These are phyloP conservation scores for Aphodius granarius DNA, from an alignment of 2,888 invertebrate genomes.

Conservation along the genomic window DNA sequence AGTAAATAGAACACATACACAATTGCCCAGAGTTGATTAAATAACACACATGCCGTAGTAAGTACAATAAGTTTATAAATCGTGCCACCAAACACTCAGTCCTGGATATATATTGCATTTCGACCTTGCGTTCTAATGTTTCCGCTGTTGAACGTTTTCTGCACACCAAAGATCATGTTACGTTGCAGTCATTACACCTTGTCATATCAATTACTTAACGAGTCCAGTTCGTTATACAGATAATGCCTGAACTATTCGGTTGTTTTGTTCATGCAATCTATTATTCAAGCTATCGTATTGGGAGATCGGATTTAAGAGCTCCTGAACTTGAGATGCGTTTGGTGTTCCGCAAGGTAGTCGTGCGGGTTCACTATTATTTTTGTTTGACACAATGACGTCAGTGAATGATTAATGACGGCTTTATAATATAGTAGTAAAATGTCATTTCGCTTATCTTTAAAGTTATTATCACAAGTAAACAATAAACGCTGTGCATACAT, in stretches of 20 bases:
- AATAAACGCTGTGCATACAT: too few species aligned
- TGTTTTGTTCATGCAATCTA: background rate
- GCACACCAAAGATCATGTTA: background rate
- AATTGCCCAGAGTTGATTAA: background rate
- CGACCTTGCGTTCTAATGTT: constrained; percentile 30
- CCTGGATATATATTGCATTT: constrained; percentile 6
- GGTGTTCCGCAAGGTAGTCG: background rate
- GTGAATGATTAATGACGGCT: too few species aligned
- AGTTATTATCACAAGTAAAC: too few species aligned
- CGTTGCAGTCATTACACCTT: background rate
- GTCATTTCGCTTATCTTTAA: too few species aligned
- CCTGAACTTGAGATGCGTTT: background rate
- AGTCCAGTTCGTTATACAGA: background rate
- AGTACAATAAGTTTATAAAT: constrained; percentile 15
- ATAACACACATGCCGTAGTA: background rate
- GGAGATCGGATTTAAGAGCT: background rate
- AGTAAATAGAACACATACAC: background rate
- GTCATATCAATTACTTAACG: background rate
- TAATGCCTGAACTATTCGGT: background rate
- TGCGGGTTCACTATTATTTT: too few species aligned
- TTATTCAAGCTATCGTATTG: background rate
- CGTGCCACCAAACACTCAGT: constrained; percentile 9
- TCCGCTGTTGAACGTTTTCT: constrained; percentile 9
- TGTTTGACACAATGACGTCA: too few species aligned
- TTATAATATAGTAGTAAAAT: too few species aligned